Base-by-base conservation (phyloP, 1,140 invertebrate genomes). In the Spodoptera frugiperda region DNA sequence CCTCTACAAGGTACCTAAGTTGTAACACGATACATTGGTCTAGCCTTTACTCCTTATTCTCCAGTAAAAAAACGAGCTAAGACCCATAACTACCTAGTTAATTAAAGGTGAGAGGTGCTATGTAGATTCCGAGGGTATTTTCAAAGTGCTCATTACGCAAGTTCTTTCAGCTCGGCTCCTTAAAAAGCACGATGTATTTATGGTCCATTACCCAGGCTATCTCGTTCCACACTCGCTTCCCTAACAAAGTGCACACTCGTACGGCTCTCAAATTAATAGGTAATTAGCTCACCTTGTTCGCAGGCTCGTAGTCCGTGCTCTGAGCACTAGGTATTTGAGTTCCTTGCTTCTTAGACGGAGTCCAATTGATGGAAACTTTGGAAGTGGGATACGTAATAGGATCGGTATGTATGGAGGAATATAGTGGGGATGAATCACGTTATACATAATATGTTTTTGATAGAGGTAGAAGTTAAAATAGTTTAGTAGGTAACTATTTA, bases 251-350 rank as follows among this genome's bases (percentile, higher is more conserved):
- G 72, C 54, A 59, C 67, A 71, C 68, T 53, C 54, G 63, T 63
- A 17, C 11, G 48, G 51, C 70, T 77, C 76, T 78, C 76, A 55
- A 78, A 80, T 80, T 78, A 81, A 81, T 81, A 78, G 72, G 73
- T 81, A 81, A 81, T 81, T 81, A 81, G 73, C 54, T 44, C 51
- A 76, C 72, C 73, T 78, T 68, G 59, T 33, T 63, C 46, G n/a
- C 46, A 25, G 21, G 33, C 72, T 57, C 44, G 39, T 30, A 57
- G 33, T 51, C 49, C 65, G 25, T 48, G 48, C 21, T 48, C 44
- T 61, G 72, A 61, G 51, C 55, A 74, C 71, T 59, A 39, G 68
- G 57, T 53, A 49, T 63, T 74, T 33, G 72, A 74, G 72, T 74
- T 63, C 21, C 12, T 19, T 33, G 39, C 19, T 73, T 73, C 51